A percentile compares a stretch with the other conserved stretches of the same genome.
These are phyloP conservation scores for Ctenicera cuprea DNA, from an alignment of 2,888 invertebrate species.

Conservation along the genomic window DNA sequence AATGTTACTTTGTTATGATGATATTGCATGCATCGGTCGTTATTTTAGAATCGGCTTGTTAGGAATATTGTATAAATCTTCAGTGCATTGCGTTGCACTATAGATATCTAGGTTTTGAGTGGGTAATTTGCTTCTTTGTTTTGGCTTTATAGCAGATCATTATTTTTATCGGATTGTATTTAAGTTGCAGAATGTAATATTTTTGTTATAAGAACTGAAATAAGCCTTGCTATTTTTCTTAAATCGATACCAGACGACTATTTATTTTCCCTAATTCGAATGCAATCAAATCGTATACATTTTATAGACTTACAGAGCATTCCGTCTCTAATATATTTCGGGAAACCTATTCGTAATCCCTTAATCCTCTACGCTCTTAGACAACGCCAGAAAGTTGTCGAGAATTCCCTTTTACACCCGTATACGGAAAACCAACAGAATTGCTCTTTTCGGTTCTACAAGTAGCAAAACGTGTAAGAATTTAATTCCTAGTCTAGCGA, in stretches of 20 bases:
- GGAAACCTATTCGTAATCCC: slow-evolving; percentile 30
- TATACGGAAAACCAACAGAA: slow-evolving; percentile 30
- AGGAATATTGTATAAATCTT: slow-evolving; percentile 18
- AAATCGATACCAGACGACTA: background rate
- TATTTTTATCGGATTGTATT: slow-evolving; percentile 18
- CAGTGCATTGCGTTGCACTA: background rate
- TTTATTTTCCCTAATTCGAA: slow-evolving; percentile 17
- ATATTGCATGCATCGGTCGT: slow-evolving; percentile 28
- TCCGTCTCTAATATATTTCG: slow-evolving; percentile 17
- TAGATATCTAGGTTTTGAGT: slow-evolving; percentile 13
- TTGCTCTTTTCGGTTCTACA: slow-evolving; percentile 28
- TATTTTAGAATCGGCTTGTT: slow-evolving; percentile 16
- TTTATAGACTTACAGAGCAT: slow-evolving; percentile 21
- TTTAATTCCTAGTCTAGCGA: slow-evolving; percentile 30
- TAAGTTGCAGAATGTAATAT: background rate
- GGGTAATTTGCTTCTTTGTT: slow-evolving; percentile 25
- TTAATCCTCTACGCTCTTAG: slow-evolving; percentile 27
- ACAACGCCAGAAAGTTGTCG: slow-evolving; percentile 31
- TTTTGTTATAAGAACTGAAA: background rate
- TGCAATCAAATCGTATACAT: slow-evolving; percentile 25
- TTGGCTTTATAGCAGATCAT: slow-evolving; percentile 23
- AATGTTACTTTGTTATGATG: slow-evolving; percentile 24
- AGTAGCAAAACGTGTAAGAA: slow-evolving; percentile 35
- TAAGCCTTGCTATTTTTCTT: slow-evolving; percentile 6
- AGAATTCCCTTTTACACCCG: slow-evolving; percentile 29